phyloP scores from a whole-genome alignment of 2,113 vertebrate genomes.

The Lates calcarifer region DNA sequence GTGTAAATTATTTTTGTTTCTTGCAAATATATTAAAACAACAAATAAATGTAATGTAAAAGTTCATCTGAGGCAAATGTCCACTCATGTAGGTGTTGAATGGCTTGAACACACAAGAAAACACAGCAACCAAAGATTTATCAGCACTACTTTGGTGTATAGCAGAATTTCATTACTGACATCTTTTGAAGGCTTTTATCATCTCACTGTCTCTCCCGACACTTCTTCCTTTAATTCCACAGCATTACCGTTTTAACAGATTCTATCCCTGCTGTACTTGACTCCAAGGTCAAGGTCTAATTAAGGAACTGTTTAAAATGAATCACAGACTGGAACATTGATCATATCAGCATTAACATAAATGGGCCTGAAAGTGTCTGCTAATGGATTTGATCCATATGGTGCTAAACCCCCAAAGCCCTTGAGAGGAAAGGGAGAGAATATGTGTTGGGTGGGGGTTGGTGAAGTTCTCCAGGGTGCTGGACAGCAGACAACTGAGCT shows the following conservation, averaged over 20 bases:
- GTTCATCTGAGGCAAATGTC: neutral
- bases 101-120: neutral
- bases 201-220: neutral
- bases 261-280: constrained; percentile 50
- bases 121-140: neutral
- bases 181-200: constrained; percentile 6
- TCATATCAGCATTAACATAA: constrained; percentile 71
- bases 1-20: neutral
- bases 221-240: constrained; percentile 34
- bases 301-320: constrained; percentile 66
- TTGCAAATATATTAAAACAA: neutral
- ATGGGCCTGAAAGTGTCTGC: constrained; percentile 64
- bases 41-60: neutral
- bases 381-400: constrained; percentile 79
- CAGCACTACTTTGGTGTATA: neutral
- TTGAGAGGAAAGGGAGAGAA: constrained; percentile 12
- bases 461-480: neutral
- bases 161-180: constrained; percentile 10
- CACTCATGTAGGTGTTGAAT: neutral
- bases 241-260: constrained; percentile 40
- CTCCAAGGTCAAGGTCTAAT: constrained; percentile 70
- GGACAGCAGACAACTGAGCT: constrained; percentile 11
- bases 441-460: constrained; percentile 14
- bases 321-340: constrained; percentile 64
- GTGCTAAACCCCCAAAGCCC: constrained; percentile 47